Base-by-base conservation (phyloP, 2,888 invertebrate genomes). In the Caenorhabditis sp. region DNA sequence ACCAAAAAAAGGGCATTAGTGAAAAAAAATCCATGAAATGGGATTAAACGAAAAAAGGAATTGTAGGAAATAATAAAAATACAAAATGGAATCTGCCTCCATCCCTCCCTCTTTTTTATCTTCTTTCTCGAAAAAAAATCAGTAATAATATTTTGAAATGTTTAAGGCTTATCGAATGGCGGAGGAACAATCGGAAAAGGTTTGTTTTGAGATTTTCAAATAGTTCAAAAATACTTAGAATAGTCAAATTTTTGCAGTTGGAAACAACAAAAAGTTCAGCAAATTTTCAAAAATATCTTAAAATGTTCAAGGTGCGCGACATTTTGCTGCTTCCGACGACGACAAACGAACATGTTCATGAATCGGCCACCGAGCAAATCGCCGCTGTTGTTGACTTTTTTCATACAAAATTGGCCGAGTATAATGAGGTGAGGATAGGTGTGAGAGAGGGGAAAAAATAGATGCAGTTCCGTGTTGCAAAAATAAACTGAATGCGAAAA, bases 321-420 rank as follows among this genome's bases (percentile, higher is more conserved):
- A 78, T 80, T 57, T 65, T 80, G 8, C 71, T 80, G 14, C 65
- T 80, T 0, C 79, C 79, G 3, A 69, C 55, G 2, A 67, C 70
- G 0, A 61, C 53, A 0, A 65, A 64, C 14, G 69, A 66, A 24
- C 67, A 72, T 53, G 51, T 70, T 10, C 74, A 77, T 36, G 69
- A 70, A 17, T 69, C 79, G 10, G 71, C 62, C 0, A 64, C 65
- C 12, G 78, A 76, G 21, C 78, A 78, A 24, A 65, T 77, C 24
- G 59, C 66, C 12, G 26, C 62, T 1, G 69, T 78, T 37, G 71
- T 71, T 1, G 69, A 72, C 21, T 80, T 78, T 57, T 60, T 77
- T 21, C 74, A 78, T 37, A 49, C 69, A 10, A 76, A 77, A 66
- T 57, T 78, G 23, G 65, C 69, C 0, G 80, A 80, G 24, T 79